phyloP scores from a whole-genome alignment of 2,113 vertebrate genomes.

The Cyprinodon variegatus region DNA sequence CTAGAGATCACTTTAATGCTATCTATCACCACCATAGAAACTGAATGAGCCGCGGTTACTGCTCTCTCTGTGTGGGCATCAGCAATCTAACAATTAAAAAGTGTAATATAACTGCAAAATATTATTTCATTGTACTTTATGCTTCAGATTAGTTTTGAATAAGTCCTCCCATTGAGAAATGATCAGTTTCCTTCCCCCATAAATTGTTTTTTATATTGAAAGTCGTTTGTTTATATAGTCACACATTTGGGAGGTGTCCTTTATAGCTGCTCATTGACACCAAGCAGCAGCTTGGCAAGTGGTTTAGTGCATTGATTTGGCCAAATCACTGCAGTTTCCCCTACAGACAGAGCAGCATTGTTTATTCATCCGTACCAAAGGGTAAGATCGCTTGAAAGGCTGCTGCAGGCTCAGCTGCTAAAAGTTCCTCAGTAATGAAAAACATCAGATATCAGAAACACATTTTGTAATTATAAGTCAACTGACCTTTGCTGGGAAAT shows the following conservation, averaged over 20 bases:
- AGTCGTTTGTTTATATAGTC: slow-evolving; percentile 38
- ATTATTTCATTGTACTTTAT: not conserved
- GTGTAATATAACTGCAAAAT: not conserved
- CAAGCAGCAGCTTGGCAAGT: slow-evolving; percentile 29
- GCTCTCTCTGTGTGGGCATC: not conserved
- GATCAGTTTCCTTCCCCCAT: not conserved
- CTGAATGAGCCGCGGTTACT: not conserved
- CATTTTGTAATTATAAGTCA: slow-evolving; percentile 9
- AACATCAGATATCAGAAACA: not conserved
- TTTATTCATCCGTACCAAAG: slow-evolving; percentile 29
- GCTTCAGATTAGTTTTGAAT: not conserved
- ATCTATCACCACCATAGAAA: slow-evolving; percentile 22
- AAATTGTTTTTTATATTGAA: slow-evolving; percentile 24
- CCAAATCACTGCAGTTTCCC: slow-evolving; percentile 47
- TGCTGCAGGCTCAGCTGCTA: slow-evolving; percentile 1
- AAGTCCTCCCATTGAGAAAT: not conserved
- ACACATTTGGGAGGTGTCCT: slow-evolving; percentile 48
- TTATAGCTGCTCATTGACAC: slow-evolving; percentile 34
- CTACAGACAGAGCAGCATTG: slow-evolving; percentile 13
- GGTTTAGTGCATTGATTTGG: slow-evolving; percentile 51
- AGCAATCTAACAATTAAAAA: slow-evolving; percentile 1
- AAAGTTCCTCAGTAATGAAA: not conserved
- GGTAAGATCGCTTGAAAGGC: slow-evolving; percentile 12
- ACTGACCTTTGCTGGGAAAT: slow-evolving; percentile 4
- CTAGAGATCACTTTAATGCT: slow-evolving; percentile 31